A percentile compares a stretch with the other conserved stretches of the same genome.
Conservation (phyloP, 2,113 vertebrate species). For the Gavialis gangeticus region DNA sequence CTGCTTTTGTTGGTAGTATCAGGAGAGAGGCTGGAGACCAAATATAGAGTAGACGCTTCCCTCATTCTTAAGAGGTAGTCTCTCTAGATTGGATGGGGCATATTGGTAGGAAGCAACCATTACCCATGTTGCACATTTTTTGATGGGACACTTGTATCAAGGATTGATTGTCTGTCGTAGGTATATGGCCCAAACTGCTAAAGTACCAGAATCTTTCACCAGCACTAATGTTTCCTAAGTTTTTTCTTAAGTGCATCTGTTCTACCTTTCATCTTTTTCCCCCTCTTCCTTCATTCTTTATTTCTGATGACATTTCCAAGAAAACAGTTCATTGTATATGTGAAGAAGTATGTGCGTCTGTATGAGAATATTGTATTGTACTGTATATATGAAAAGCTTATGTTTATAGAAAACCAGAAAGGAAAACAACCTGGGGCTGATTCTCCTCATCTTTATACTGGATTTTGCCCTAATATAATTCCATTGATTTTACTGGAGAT, state of each 20-base stretch:
- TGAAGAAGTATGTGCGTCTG: neutral
- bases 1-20: neutral
- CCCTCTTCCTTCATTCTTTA: neutral
- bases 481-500: neutral
- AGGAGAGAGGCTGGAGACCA: neutral
- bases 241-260: neutral
- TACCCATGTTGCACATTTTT: neutral
- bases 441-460: neutral
- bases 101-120: too few relatives aligned
- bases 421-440: neutral
- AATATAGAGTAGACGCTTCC: neutral
- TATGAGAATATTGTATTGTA: too few relatives aligned
- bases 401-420: neutral
- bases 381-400: neutral
- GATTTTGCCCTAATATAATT: neutral
- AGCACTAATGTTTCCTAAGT: neutral
- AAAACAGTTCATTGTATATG: neutral
- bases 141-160: neutral
- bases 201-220: neutral
- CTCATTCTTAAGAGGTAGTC: neutral
- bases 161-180: neutral
- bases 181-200: neutral
- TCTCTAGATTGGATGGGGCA: neutral
- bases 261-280: neutral
- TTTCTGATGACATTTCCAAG: constrained; percentile 6